These are phyloP conservation scores for Ganaspis brasiliensis DNA, from an alignment of 2,888 invertebrate species.

Conservation along the genomic window DNA sequence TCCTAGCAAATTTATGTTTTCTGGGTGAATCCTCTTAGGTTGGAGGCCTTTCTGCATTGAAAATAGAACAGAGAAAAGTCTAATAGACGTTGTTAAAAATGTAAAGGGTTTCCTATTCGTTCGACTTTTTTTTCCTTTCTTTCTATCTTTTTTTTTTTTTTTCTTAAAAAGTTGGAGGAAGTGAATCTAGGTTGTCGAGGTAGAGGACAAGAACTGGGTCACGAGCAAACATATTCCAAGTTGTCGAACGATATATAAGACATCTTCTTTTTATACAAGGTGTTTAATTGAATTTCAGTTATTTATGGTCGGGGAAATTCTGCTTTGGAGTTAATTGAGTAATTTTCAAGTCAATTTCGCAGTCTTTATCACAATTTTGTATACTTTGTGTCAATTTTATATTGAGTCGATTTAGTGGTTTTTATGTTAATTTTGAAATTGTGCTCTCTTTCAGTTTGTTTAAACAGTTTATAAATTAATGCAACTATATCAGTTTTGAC, in stretches of 20 bases:
- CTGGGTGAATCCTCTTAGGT: conserved; percentile 20
- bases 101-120: conserved; percentile 60
- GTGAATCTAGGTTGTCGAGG: conserved; percentile 75
- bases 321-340: no score
- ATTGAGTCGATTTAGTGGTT: background rate
- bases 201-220: conserved; percentile 74
- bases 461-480: background rate
- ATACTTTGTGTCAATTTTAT: background rate
- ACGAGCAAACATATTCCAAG: conserved; percentile 62
- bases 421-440: no score
- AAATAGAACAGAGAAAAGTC: conserved; percentile 44
- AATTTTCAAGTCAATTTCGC: no score
- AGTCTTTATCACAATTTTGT: background rate
- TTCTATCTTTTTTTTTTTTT: conserved; percentile 14
- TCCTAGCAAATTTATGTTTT: background rate
- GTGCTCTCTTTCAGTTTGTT: no score
- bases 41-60: conserved; percentile 6
- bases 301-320: background rate
- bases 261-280: conserved; percentile 22
- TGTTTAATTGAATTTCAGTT: conserved; percentile 4
- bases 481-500: background rate
- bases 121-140: conserved; percentile 45
- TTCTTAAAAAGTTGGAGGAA: conserved; percentile 62
- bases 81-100: conserved; percentile 42
- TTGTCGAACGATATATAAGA: conserved; percentile 57